phyloP scores from a whole-genome alignment of 2,113 vertebrate species.

The Dissostichus mawsoni region DNA sequence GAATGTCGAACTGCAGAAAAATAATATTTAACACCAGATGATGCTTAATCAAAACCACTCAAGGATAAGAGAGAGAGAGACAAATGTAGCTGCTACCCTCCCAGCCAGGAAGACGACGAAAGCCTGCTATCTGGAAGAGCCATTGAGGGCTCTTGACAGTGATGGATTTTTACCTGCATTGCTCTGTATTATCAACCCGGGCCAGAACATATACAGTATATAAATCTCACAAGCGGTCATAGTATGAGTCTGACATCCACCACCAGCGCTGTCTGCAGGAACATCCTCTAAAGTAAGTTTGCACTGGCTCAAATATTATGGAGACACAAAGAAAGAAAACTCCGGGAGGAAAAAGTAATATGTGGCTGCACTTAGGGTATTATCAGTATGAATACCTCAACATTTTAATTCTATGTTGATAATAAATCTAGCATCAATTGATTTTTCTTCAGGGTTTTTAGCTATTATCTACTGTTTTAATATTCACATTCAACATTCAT shows the following conservation, averaged over 20 bases:
- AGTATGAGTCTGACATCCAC: conserved; percentile 61
- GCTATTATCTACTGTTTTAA: not conserved
- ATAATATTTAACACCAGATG: conserved; percentile 66
- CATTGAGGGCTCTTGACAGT: conserved; percentile 76
- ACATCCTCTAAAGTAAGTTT: conserved; percentile 46
- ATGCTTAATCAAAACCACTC: conserved; percentile 81
- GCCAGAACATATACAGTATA: conserved; percentile 74
- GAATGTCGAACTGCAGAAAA: conserved; percentile 28
- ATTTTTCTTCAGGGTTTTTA: not conserved
- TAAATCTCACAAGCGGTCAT: conserved; percentile 79
- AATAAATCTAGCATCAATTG: not conserved
- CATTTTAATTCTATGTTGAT: not conserved
- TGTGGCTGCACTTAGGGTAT: not conserved
- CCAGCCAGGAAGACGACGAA: conserved; percentile 22
- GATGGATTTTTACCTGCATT: conserved; percentile 81
- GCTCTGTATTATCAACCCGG: conserved; percentile 80
- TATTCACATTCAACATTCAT: not conserved
- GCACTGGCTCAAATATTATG: conserved; percentile 20
- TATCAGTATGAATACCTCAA: not conserved
- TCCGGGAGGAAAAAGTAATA: not conserved
- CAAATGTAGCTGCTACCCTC: conserved; percentile 60
- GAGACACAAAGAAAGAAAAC: conserved; percentile 31
- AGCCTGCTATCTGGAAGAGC: conserved; percentile 66
- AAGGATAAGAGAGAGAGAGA: conserved; percentile 57
- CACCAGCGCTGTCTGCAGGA: conserved; percentile 44